Evolutionary conservation across 2,888 invertebrate species (phyloP).

Genomic region (Melieria omissa): DNA sequence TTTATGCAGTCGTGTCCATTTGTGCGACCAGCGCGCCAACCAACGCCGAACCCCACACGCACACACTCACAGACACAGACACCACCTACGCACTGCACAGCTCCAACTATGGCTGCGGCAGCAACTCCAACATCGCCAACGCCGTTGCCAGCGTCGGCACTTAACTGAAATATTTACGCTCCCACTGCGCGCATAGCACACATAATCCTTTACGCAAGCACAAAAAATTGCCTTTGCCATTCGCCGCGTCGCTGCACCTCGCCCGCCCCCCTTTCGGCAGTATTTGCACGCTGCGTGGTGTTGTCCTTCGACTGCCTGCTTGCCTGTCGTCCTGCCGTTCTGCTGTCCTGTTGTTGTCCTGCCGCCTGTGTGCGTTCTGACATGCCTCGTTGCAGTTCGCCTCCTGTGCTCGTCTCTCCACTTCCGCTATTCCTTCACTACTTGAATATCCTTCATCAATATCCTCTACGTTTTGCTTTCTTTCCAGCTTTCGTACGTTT

Average conservation of each 20-base stretch:
- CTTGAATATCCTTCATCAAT: conserved; percentile 63
- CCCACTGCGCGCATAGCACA: conserved; percentile 40
- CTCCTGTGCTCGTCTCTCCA: conserved; percentile 25
- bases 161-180: conserved; percentile 33
- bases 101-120: conserved; percentile 13
- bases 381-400: conserved; percentile 16
- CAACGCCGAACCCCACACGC: conserved; percentile 23
- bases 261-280: not conserved
- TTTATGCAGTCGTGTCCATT: conserved; percentile 54
- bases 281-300: not conserved
- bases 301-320: not conserved
- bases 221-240: conserved; percentile 12
- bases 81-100: conserved; percentile 37
- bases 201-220: conserved; percentile 51
- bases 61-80: conserved; percentile 1
- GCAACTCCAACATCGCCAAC: not conserved
- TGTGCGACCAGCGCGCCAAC: conserved; percentile 5
- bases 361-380: not conserved
- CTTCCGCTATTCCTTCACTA: conserved; percentile 29
- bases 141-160: conserved; percentile 12
- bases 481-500: conserved; percentile 12
- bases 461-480: conserved; percentile 46
- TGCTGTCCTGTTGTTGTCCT: not conserved
- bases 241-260: not conserved
- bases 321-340: not conserved